Evolutionary conservation across 2,888 invertebrate species (phyloP).

Genomic region (Aphrophora alni): DNA sequence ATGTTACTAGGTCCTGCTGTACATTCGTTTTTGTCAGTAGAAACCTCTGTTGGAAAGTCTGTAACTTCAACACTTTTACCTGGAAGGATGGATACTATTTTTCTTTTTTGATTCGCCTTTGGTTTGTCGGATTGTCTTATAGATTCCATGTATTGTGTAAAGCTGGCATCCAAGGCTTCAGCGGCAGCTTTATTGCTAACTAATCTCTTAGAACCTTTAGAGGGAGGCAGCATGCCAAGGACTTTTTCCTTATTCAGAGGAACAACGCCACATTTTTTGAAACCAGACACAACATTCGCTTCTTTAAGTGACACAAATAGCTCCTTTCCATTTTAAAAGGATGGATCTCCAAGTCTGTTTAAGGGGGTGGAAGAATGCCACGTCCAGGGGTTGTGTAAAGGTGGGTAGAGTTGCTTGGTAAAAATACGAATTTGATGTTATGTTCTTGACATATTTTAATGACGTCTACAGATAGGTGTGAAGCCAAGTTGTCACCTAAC

Average conservation of each 20-base stretch:
- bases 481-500: slow-evolving; percentile 54
- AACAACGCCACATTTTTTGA: slow-evolving; percentile 34
- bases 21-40: neutral
- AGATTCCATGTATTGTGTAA: slow-evolving; percentile 3
- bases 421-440: slow-evolving; percentile 49
- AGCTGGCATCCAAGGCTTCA: slow-evolving; percentile 3
- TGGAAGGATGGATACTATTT: no score
- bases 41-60: neutral
- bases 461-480: slow-evolving; percentile 48
- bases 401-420: slow-evolving; percentile 48
- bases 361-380: slow-evolving; percentile 48
- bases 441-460: slow-evolving; percentile 50
- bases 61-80: no score
- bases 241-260: slow-evolving; percentile 27
- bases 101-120: neutral
- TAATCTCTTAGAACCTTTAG: neutral
- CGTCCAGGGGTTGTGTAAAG: slow-evolving; percentile 22
- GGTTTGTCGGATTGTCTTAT: neutral
- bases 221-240: slow-evolving; percentile 14
- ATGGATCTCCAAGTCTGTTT: slow-evolving; percentile 46
- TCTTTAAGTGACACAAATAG: slow-evolving; percentile 15
- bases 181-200: neutral
- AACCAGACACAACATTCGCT: slow-evolving; percentile 33
- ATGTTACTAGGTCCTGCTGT: neutral
- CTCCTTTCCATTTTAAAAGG: slow-evolving; percentile 42